Evolutionary conservation across 2,888 invertebrate genomes (phyloP).

Genomic region (Noctua comes): DNA sequence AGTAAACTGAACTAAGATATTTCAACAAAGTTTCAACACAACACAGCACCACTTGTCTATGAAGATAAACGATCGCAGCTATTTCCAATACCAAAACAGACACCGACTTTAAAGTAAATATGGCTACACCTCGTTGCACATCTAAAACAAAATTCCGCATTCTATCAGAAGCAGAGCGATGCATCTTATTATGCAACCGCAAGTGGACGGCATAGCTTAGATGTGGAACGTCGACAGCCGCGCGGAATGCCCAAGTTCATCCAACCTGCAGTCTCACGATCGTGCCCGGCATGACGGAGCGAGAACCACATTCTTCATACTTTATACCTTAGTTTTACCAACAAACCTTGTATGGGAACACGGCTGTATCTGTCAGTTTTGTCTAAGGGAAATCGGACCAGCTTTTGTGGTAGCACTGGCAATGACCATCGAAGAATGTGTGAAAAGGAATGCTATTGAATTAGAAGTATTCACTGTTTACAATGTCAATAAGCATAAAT

Average conservation of each 20-base stretch:
- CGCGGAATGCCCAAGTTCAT: constrained; percentile 71
- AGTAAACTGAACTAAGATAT: background rate
- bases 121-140: constrained; percentile 25
- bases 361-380: constrained; percentile 30
- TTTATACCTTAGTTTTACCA: constrained; percentile 60
- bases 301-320: constrained; percentile 64
- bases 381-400: constrained; percentile 41
- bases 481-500: background rate
- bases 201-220: constrained; percentile 53
- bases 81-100: constrained; percentile 26
- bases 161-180: constrained; percentile 54
- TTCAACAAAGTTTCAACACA: constrained; percentile 2
- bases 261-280: constrained; percentile 73
- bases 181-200: constrained; percentile 59
- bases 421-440: constrained; percentile 28
- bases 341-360: constrained; percentile 47
- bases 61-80: constrained; percentile 10
- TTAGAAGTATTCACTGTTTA: constrained; percentile 2
- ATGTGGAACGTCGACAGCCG: constrained; percentile 61
- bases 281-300: constrained; percentile 75
- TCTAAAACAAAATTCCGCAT: constrained; percentile 60
- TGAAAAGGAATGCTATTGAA: constrained; percentile 14
- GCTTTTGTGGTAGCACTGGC: constrained; percentile 42
- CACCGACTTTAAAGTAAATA: constrained; percentile 25
- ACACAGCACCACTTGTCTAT: background rate